phyloP scores from a whole-genome alignment of 2,113 vertebrate genomes.

The Motacilla alba region DNA sequence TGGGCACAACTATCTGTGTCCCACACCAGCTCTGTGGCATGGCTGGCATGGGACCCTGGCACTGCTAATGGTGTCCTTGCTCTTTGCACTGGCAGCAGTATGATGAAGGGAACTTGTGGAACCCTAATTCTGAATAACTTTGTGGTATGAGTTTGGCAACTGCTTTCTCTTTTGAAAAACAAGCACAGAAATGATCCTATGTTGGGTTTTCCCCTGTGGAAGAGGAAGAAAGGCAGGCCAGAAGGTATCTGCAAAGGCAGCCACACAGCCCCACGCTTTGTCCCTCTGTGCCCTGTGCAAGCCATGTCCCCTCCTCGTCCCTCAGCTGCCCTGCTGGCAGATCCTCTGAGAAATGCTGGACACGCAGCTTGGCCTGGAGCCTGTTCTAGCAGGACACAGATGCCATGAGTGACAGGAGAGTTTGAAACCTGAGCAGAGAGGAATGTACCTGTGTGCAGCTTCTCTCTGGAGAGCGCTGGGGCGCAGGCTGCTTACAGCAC shows the following conservation, averaged over 20 bases:
- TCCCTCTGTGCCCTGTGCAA: not conserved
- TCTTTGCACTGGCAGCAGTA: not conserved
- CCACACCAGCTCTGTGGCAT: not conserved
- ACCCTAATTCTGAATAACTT: not conserved
- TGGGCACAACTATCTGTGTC: not conserved
- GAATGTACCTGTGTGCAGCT: not conserved
- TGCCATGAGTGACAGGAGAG: not conserved
- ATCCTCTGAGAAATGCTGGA: fast-evolving
- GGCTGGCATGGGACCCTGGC: not conserved
- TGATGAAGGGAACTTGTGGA: not conserved
- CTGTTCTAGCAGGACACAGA: not conserved
- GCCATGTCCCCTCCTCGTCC: fast-evolving
- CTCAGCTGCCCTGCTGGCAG: not conserved
- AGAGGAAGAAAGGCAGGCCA: not conserved
- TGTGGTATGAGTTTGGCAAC: not conserved
- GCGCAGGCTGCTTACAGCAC: not conserved
- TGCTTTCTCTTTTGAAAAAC: not conserved
- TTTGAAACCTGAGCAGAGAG: not conserved
- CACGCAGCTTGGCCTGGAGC: not conserved
- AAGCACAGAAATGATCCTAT: not conserved
- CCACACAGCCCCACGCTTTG: not conserved
- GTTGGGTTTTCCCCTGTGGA: not conserved
- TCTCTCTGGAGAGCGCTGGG: fast-evolving
- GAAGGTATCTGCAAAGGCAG: not conserved
- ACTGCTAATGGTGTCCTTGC: not conserved